phyloP scores from a whole-genome alignment of 2,113 vertebrate species.

The Heteronetta atricapilla region DNA sequence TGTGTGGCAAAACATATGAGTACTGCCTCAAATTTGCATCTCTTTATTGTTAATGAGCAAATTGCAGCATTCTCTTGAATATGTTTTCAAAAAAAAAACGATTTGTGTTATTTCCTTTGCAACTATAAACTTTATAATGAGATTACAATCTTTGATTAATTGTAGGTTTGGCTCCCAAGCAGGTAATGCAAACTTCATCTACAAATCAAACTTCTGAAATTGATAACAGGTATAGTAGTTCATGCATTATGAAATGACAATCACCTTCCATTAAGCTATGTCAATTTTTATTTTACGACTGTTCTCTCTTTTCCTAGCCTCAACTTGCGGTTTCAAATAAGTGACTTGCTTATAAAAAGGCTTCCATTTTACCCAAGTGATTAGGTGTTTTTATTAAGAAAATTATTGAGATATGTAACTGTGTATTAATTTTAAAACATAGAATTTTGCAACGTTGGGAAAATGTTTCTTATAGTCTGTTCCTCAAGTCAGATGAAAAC shows the following conservation, averaged over 20 bases:
- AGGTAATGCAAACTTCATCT: constrained; percentile 57
- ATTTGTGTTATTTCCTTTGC: not conserved
- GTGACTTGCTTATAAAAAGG: not conserved
- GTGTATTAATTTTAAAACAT: not conserved
- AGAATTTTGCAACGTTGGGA: not conserved
- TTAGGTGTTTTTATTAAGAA: not conserved
- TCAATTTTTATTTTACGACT: not conserved
- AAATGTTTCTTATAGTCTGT: not conserved
- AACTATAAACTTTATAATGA: not conserved
- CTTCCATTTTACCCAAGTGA: not conserved
- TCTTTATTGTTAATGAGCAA: not conserved
- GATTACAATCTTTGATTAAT: constrained; percentile 54
- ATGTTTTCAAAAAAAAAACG: not conserved
- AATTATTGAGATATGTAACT: not conserved
- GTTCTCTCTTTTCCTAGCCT: not conserved
- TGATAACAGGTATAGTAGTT: constrained; percentile 74
- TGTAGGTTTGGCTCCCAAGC: constrained; percentile 73
- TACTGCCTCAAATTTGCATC: not conserved
- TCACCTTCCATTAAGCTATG: not conserved
- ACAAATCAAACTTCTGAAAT: constrained; percentile 65
- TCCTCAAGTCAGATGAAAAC: not conserved
- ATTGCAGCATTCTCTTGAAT: not conserved
- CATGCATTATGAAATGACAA: not conserved
- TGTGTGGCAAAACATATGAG: not conserved
- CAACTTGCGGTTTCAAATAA: not conserved